Conservation (phyloP, 2,888 invertebrate genomes). For the Lydus trimaculatus region DNA sequence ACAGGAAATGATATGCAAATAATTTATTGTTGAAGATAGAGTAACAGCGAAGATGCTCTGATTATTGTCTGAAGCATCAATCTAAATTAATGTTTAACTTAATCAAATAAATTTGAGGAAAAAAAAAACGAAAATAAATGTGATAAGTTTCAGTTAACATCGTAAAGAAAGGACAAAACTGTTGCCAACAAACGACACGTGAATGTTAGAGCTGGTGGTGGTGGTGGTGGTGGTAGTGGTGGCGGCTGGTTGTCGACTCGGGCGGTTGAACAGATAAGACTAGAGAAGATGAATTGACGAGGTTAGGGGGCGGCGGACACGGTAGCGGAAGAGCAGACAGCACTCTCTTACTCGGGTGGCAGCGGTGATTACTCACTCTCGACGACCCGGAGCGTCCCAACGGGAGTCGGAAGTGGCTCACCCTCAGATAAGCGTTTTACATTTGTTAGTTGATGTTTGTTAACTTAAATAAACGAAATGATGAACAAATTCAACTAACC, state of each 20-base stretch:
- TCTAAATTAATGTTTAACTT: too few relatives aligned
- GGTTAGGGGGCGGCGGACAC: constrained; percentile 58
- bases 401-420: constrained; percentile 57
- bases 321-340: constrained; percentile 60
- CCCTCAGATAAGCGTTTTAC: constrained; percentile 59
- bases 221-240: constrained; percentile 30
- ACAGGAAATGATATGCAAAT: constrained; percentile 3
- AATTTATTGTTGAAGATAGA: too few relatives aligned
- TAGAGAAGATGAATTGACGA: constrained; percentile 58
- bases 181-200: constrained; percentile 22
- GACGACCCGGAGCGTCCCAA: constrained; percentile 51
- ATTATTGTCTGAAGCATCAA: too few relatives aligned
- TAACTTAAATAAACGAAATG: constrained; percentile 42
- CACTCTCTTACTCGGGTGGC: constrained; percentile 59
- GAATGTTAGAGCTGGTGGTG: constrained; percentile 31
- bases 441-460: constrained; percentile 53
- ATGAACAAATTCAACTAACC: not conserved
- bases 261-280: constrained; percentile 46
- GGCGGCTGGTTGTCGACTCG: constrained; percentile 38
- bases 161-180: not conserved
- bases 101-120: not conserved
- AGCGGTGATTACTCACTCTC: constrained; percentile 58
- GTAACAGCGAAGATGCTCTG: too few relatives aligned
- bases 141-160: not conserved
- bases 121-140: too few relatives aligned